Evolutionary conservation across 2,888 invertebrate species (phyloP), one percentile per base, ranked within the genome.

Genomic region (Cancer borealis): DNA sequence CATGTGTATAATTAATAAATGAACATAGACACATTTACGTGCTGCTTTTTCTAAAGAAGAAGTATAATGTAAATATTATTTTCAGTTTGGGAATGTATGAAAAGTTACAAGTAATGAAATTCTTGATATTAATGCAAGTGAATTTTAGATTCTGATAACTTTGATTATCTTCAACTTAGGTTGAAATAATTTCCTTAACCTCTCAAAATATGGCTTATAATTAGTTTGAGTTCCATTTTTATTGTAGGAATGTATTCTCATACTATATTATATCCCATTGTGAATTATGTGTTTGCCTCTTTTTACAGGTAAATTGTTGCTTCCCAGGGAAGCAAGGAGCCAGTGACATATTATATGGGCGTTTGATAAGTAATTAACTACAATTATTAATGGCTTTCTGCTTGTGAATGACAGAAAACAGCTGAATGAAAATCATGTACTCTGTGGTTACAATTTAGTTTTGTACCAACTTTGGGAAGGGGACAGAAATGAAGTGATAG

Each of bases 301-400:
- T 73, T 73, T 73, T 73, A 73, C 73, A 73, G 73, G 84, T 84
- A 39, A 39, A 84, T 84, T 84, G 84, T 30, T 84, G 84, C 84
- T 84, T 84, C 84, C 84, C 30, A 84, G 39, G 84, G 84, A 84
- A 84, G 84, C 39, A 39, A 84, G 84, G 84, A 84, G 39, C 30
- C 84, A 39, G 39, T 30, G 39, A 84, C 84, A 39, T 17, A 84
- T 84, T 84, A 17, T 39, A 84, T 84, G 39, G 39, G 84, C 39
- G 84, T 84, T n/a, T 73, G 73, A 84, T n/a, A 39, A 17, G 84
- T 39, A 84, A 84, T 84, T 84, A 84, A 14, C 39, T 17, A 39
- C 12, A 17, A 84, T 84, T 17, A 39, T 84, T 39, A 39, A 39
- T 84, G 10, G 39, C 73, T 84, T 84, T 73, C 26, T 73, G 73